Evolutionary conservation across 2,113 vertebrate genomes (phyloP).

Genomic region (Danionella cerebrum): DNA sequence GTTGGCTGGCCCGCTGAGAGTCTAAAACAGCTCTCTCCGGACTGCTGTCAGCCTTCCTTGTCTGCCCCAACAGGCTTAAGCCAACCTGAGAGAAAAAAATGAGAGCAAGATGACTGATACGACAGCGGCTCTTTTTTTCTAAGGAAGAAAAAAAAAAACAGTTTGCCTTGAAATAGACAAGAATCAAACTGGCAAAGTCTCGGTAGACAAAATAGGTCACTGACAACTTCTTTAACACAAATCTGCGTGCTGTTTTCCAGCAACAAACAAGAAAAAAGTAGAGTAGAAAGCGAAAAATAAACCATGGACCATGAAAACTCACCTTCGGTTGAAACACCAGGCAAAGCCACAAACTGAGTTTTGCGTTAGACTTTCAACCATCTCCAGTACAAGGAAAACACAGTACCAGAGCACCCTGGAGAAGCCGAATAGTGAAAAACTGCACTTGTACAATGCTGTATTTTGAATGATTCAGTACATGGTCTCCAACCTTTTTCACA

Average conservation of each 20-base stretch:
- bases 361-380: background rate
- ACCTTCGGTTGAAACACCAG: conserved; percentile 44
- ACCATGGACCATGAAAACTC: background rate
- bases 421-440: too few relatives aligned
- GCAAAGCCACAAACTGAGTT: conserved; percentile 22
- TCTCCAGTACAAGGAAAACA: too few relatives aligned
- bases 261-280: background rate
- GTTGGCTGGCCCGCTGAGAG: conserved; percentile 19
- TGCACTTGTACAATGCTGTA: too few relatives aligned
- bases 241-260: background rate
- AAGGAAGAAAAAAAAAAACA: conserved; percentile 12
- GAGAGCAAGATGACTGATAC: background rate
- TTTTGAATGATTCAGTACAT: too few relatives aligned
- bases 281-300: too few relatives aligned
- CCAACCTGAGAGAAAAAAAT: background rate
- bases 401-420: too few relatives aligned
- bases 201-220: background rate
- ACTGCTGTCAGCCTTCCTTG: conserved; percentile 37
- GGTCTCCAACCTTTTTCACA: too few relatives aligned
- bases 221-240: background rate
- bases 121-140: background rate
- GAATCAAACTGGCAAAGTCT: background rate
- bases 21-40: conserved; percentile 21
- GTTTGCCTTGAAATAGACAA: conserved; percentile 3
- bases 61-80: conserved; percentile 3